Conservation (phyloP, 2,888 invertebrate species). For the Drosophila buzzatii region DNA sequence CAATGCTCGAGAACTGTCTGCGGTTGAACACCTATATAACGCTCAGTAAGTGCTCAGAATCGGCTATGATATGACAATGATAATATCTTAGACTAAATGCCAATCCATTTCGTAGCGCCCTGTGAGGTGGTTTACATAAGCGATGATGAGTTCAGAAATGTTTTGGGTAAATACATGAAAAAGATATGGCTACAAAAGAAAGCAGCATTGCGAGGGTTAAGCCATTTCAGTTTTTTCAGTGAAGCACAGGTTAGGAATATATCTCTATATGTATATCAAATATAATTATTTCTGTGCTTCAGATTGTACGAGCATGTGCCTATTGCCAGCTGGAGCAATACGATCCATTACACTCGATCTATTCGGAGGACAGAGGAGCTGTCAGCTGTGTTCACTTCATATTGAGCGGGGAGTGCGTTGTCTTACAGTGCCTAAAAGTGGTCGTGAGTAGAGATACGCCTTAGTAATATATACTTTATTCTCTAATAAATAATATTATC, state of each 20-base stretch:
- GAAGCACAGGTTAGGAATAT: constrained; percentile 69
- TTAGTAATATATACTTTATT: not conserved
- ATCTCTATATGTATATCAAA: too few relatives aligned
- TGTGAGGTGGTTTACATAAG: constrained; percentile 89
- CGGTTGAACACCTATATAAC: constrained; percentile 65
- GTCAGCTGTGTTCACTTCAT: constrained; percentile 82
- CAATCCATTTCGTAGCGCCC: constrained; percentile 11
- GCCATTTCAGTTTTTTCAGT: constrained; percentile 80
- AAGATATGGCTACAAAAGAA: constrained; percentile 82
- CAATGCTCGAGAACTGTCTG: constrained; percentile 68
- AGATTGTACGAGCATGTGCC: constrained; percentile 74
- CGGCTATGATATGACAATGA: not conserved
- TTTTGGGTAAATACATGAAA: constrained; percentile 76
- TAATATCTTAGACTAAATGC: not conserved
- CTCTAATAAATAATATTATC: not conserved
- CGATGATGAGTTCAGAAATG: constrained; percentile 87
- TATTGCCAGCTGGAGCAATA: constrained; percentile 76
- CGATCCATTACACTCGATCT: constrained; percentile 82
- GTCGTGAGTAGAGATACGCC: constrained; percentile 49
- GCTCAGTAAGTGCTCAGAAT: constrained; percentile 39
- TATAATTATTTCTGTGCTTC: not conserved
- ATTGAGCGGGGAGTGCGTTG: constrained; percentile 83
- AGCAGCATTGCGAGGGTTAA: constrained; percentile 72
- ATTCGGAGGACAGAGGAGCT: constrained; percentile 78
- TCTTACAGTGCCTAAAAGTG: constrained; percentile 83